Percentiles rank a stretch among this genome's conserved stretches.
Conservation (phyloP, 2,888 invertebrate genomes). For the Phanerotoma sp. region DNA sequence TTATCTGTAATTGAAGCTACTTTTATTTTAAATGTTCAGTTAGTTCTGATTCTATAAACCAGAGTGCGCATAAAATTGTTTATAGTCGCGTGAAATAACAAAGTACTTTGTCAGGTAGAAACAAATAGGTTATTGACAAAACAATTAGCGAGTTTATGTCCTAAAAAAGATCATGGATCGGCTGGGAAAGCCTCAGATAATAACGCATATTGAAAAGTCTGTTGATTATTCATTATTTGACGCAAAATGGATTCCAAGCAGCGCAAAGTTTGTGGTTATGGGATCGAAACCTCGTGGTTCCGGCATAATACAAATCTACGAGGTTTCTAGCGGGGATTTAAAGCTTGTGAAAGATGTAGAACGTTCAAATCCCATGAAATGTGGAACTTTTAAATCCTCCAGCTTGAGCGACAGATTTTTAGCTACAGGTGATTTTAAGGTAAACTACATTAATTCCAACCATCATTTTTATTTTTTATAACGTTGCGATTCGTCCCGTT, state of each 20-base stretch:
- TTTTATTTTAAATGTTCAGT: no score
- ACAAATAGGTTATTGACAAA: slow-evolving; percentile 6
- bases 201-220: slow-evolving; percentile 80
- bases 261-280: slow-evolving; percentile 87
- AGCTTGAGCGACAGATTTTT: slow-evolving; percentile 77
- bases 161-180: slow-evolving; percentile 52
- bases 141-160: not conserved
- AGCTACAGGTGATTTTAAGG: slow-evolving; percentile 84
- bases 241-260: slow-evolving; percentile 94
- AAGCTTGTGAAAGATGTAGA: slow-evolving; percentile 73
- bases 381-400: slow-evolving; percentile 91
- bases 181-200: slow-evolving; percentile 86
- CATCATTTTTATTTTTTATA: no score
- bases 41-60: not conserved
- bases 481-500: no score
- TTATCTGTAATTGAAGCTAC: no score
- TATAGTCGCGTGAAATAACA: slow-evolving; percentile 19
- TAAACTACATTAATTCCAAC: no score
- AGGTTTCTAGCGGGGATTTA: slow-evolving; percentile 73
- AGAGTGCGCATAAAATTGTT: slow-evolving; percentile 36
- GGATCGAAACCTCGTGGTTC: slow-evolving; percentile 84
- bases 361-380: slow-evolving; percentile 85
- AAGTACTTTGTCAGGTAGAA: not conserved
- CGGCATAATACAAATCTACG: slow-evolving; percentile 82
- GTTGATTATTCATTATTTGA: slow-evolving; percentile 87